A percentile compares a stretch with the other conserved stretches of the same genome.
Evolutionary conservation across 2,888 invertebrate genomes (phyloP).

Genomic region (Tricholauxania praeusta): DNA sequence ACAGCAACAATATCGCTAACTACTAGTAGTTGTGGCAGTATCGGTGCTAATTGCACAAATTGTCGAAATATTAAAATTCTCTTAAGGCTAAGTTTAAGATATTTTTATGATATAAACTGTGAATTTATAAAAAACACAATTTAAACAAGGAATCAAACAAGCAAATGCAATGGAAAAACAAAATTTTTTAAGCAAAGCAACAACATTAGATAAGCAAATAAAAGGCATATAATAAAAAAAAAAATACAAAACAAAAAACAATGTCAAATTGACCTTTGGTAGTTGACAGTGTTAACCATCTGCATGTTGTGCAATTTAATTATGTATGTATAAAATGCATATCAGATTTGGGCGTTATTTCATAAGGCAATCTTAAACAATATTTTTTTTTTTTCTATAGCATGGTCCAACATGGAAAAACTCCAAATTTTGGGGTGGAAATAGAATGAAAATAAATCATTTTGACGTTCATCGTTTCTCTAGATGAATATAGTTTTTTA

Average conservation of each 20-base stretch:
- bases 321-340: too few species aligned
- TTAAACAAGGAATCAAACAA: constrained; percentile 38
- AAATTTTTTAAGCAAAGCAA: constrained; percentile 7
- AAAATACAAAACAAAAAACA: not conserved
- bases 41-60: constrained; percentile 54
- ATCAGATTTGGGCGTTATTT: too few species aligned
- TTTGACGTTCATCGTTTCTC: too few species aligned
- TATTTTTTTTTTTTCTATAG: too few species aligned
- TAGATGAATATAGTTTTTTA: too few species aligned
- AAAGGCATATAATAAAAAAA: not conserved
- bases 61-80: constrained; percentile 62
- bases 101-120: constrained; percentile 60
- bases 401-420: too few species aligned
- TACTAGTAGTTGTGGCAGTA: constrained; percentile 40
- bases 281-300: too few species aligned
- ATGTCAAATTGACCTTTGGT: not conserved
- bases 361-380: too few species aligned
- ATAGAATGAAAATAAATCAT: too few species aligned
- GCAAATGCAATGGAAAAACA: constrained; percentile 5
- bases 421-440: too few species aligned
- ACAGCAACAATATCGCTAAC: constrained; percentile 29
- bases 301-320: too few species aligned
- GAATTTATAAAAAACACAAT: constrained; percentile 57
- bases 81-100: constrained; percentile 60
- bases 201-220: constrained; percentile 9